Evolutionary conservation across 2,888 invertebrate genomes (phyloP).

Genomic region (Trilocha varians): DNA sequence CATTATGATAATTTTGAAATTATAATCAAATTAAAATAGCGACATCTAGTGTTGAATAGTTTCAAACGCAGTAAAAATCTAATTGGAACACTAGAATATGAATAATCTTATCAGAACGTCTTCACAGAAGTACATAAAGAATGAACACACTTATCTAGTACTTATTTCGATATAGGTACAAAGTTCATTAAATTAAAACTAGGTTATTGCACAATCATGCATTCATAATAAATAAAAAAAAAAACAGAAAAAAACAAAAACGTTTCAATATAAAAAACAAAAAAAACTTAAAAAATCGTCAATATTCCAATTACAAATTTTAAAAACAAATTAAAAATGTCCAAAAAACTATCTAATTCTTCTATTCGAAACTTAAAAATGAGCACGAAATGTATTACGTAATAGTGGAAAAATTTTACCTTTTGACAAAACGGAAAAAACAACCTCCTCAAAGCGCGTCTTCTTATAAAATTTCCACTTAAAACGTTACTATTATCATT

Average conservation of each 20-base stretch:
- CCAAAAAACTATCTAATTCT: slow-evolving; percentile 2
- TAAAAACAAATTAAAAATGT: not conserved
- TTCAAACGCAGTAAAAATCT: not conserved
- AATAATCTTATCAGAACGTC: not conserved
- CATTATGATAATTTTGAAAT: no score
- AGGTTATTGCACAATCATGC: not conserved
- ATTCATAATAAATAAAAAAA: not conserved
- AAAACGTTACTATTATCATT: slow-evolving; percentile 69
- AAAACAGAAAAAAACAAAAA: not conserved
- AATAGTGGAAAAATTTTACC: slow-evolving; percentile 55
- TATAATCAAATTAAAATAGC: not conserved
- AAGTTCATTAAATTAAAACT: not conserved
- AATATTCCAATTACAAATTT: not conserved
- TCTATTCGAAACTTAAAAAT: slow-evolving; percentile 8
- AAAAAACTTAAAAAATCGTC: not conserved
- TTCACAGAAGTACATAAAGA: not conserved
- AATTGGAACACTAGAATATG: slow-evolving; percentile 4
- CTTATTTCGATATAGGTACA: slow-evolving; percentile 11
- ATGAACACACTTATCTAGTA: slow-evolving; percentile 2
- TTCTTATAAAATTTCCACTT: slow-evolving; percentile 70
- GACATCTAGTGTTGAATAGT: not conserved
- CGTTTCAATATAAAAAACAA: slow-evolving; percentile 4
- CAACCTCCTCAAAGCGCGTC: slow-evolving; percentile 50
- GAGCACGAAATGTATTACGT: slow-evolving; percentile 24
- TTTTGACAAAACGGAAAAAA: slow-evolving; percentile 37